Evolutionary conservation across 2,113 vertebrate species (phyloP), one percentile per base, ranked within the genome.

Genomic region (Sinocyclocheilus grahami): DNA sequence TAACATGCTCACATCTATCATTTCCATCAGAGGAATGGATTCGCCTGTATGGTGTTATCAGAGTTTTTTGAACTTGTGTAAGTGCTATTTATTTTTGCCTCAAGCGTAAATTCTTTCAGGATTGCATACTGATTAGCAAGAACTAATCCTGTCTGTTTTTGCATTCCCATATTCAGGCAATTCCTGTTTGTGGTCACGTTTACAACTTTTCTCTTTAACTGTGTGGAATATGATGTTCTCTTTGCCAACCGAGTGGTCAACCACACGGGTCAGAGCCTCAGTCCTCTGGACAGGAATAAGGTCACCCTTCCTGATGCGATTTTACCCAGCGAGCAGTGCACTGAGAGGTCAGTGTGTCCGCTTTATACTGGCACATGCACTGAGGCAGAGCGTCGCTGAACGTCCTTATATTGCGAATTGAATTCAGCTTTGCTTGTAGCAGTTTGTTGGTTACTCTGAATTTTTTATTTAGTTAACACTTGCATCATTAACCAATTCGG

Each of bases 11-110:
- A 97, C 96, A 94, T 97, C 60, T 97, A 97, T 86, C 95, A 96
- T 87, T 97, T 96, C 78, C 97, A 97, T 89, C 97, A 97, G 90
- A 95, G 96, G 91, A 96, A 95, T 87, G 97, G 97, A 83, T 97
- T 97, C 51, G 88, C 96, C 72, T 97, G 97, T 77, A 97, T 97
- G 95, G 93, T 97, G 93, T 48, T 97, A 78, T 93, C 97, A 3
- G 96, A 97, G 86, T 92, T 95, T 91, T 97, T 97, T 86, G 96
- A 97, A 87, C 94, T 97, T 87, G 89, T 96, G 96, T 96, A 93
- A 95, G 95, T 95, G 90, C 13, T 24, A 9, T 63, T 46, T 16
- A 8, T 42, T 46, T 18, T 18, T n/a, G 53, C 53, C 18, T 62
- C 33, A 42, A 79, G 78, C 22, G 1, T 74, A 46, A 5, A 46